Evolutionary conservation across 2,888 invertebrate species (phyloP).

Genomic region (Erebia aethiops): DNA sequence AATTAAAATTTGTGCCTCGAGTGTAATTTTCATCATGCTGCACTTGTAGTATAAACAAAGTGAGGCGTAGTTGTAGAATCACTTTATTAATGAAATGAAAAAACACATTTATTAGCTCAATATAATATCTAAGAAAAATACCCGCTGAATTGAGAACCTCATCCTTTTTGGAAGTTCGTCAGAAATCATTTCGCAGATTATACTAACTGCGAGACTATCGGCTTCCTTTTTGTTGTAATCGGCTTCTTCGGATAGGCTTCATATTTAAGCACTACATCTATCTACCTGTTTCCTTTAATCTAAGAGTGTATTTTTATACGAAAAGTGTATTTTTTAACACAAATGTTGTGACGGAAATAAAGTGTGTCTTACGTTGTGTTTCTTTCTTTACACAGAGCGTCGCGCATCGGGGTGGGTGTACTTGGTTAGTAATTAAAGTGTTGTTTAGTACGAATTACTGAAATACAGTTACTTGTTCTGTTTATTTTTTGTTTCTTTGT

Average conservation of each 20-base stretch:
- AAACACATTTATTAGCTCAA: too few relatives aligned
- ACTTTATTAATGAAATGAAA: too few relatives aligned
- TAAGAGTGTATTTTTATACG: background rate
- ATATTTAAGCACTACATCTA: background rate
- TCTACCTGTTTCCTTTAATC: constrained; percentile 5
- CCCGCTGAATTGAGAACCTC: too few relatives aligned
- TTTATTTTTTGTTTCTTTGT: background rate
- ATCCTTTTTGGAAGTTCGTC: too few relatives aligned
- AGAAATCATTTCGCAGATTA: too few relatives aligned
- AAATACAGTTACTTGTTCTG: constrained; percentile 5
- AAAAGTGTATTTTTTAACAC: constrained; percentile 12
- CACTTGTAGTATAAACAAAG: too few relatives aligned
- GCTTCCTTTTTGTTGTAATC: background rate
- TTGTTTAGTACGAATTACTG: constrained; percentile 55
- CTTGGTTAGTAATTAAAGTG: constrained; percentile 42
- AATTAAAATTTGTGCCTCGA: too few relatives aligned
- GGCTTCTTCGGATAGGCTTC: background rate
- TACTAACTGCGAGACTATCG: background rate
- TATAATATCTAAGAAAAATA: too few relatives aligned
- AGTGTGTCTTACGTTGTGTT: constrained; percentile 52
- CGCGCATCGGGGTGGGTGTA: constrained; percentile 44
- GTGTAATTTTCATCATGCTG: too few relatives aligned
- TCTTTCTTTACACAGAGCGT: constrained; percentile 56
- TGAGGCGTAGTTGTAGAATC: too few relatives aligned
- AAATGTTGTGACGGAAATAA: constrained; percentile 45